Evolutionary conservation across 2,113 vertebrate genomes (phyloP), one percentile per base, ranked within the genome.

Genomic region (Heterotis niloticus): DNA sequence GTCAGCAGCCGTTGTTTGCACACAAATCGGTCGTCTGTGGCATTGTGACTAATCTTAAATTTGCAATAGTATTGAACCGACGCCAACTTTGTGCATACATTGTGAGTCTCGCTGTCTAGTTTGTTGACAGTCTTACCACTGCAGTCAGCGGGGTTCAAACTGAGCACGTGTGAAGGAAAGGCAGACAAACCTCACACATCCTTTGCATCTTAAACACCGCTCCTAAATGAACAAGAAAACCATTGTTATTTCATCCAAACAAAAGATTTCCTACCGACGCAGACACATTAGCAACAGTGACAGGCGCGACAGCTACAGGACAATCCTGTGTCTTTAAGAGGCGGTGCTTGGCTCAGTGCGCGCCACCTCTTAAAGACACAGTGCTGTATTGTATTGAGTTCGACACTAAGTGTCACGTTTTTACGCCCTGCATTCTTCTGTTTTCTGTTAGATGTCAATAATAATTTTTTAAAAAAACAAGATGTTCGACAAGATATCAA

Each of bases 341-440:
- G 34, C 7, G 34, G 34, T 7, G 34, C 34, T 23, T 18, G 24
- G 20, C 1, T 7, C n/a, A 28, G 9, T 11, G 26, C 26, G 76
- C n/a, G 18, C 18, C 64, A 34, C 12, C 10, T 14, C 68, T 78
- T 78, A 78, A 78, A 78, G 76, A 54, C 52, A 69, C 65, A 28
- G 65, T 29, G 13, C n/a, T n/a, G n/a, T 23, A 1, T 20, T 23
- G 10, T 24, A 23, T 23, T 18, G 59, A 14, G 2, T 44, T 44
- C 11, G 11, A 11, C 57, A 17, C 5, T 23, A 5, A 66, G 23
- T 44, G 34, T 44, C 7, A 2, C 34, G 7, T 44, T 44, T 44
- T 44, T 44, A 4, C 7, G 34, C 7, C 7, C 34, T 44, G 34
- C 34, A 44, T 44, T 44, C 34, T 44, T 44, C 34, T 44, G 3